phyloP scores from a whole-genome alignment of 1,140 invertebrate species.

The Parasteatoda tepidariorum region DNA sequence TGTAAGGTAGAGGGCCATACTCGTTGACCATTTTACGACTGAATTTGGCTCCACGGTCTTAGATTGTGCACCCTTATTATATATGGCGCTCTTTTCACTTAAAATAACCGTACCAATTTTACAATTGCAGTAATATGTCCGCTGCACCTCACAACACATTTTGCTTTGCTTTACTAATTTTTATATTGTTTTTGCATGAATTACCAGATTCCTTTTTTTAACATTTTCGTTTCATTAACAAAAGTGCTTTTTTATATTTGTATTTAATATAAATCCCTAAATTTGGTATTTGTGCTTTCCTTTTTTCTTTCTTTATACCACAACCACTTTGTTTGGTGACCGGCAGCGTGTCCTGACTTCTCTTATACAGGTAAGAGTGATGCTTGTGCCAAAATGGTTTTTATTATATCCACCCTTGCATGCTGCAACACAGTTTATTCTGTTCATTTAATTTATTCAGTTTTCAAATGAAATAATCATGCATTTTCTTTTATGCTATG shows the following conservation, averaged over 20 bases:
- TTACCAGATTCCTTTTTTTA: not conserved
- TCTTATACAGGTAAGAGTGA: slow-evolving; percentile 61
- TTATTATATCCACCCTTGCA: not conserved
- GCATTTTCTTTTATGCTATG: slow-evolving; percentile 21
- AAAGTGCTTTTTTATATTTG: not conserved
- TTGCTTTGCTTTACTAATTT: not conserved
- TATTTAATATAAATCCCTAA: slow-evolving; percentile 32
- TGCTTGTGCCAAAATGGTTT: not conserved
- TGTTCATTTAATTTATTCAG: not conserved
- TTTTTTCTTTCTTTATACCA: slow-evolving; percentile 20
- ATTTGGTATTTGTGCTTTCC: slow-evolving; percentile 61
- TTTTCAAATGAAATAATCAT: slow-evolving; percentile 25
- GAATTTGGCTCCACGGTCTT: no score
- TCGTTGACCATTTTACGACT: no score
- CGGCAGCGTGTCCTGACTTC: slow-evolving; percentile 62
- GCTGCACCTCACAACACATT: not conserved
- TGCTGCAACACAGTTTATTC: not conserved
- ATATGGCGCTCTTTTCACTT: no score
- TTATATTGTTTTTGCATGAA: slow-evolving; percentile 1
- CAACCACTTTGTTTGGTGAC: slow-evolving; percentile 55
- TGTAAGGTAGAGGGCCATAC: no score
- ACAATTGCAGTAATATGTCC: no score
- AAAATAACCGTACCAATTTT: no score
- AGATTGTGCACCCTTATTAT: no score
- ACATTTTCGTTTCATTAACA: slow-evolving; percentile 41